Evolutionary conservation across 2,113 vertebrate genomes (phyloP).

Genomic region (Trachemys scripta): DNA sequence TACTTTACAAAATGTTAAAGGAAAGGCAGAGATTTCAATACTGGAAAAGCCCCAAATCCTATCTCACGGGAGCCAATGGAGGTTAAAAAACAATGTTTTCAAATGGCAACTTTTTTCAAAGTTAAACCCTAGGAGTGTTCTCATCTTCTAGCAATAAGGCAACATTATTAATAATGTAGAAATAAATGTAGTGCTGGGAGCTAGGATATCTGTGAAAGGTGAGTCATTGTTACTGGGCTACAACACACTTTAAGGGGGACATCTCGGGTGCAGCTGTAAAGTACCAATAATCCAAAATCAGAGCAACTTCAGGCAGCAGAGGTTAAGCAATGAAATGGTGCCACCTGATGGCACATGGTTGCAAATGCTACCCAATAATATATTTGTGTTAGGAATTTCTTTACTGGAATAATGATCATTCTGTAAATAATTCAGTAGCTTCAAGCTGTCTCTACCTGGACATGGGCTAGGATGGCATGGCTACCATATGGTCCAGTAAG

Average conservation of each 20-base stretch:
- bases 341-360: conserved; percentile 74
- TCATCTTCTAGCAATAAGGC: background rate
- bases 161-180: background rate
- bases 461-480: fast-evolving
- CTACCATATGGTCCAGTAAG: fast-evolving
- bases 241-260: background rate
- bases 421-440: fast-evolving
- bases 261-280: background rate
- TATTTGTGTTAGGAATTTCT: background rate
- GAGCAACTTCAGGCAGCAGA: background rate
- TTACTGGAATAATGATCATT: background rate
- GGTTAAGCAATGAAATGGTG: conserved; percentile 67
- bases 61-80: background rate
- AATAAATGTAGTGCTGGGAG: background rate
- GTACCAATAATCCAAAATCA: background rate
- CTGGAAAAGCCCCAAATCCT: background rate
- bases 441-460: background rate
- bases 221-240: too few relatives aligned
- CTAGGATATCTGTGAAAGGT: background rate
- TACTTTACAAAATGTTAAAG: background rate
- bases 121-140: background rate
- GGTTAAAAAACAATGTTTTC: background rate
- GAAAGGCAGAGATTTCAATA: background rate
- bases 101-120: background rate
- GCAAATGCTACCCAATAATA: fast-evolving